Base-by-base conservation (phyloP, 2,888 invertebrate genomes). In the Zaprionus bogoriensis region DNA sequence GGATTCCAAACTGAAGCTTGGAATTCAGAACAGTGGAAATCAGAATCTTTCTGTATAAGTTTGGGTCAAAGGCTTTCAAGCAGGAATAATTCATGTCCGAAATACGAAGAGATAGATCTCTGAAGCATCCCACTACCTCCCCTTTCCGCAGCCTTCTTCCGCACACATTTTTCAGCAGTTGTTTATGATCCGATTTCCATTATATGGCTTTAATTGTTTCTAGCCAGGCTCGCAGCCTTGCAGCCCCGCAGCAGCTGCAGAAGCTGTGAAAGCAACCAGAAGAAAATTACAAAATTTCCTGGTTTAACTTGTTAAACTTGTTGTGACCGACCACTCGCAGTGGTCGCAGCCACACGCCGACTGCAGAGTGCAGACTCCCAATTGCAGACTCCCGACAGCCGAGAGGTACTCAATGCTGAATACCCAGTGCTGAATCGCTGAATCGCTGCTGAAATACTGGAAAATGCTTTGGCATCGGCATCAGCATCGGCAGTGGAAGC, bases 221-320 rank as follows among this genome's bases (percentile, higher is more conserved):
- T 70, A 70, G 46, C 30, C 65, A 17, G 28, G 51, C 70, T 30
- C 50, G 41, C 17, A 17, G 41, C 50, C 44, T 61, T 53, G 57
- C 46, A 6, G 38, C 45, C 17, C 23, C 7, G 28, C 5, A 23
- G 17, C n/a, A 17, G 53, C 12, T 17, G 48, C 17, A 32, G 47
- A 36, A n/a, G 38, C 14, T 42, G 51, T 68, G 67, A 77, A 82
- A 79, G 77, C 78, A 66, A 47, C 48, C 41, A 67, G 52, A 67
- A 66, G 65, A 84, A 85, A 87, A 74, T 77, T 85, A 66, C 77
- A 79, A 85, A 88, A 82, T 87, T 85, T 85, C 88, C 88, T 85
- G 88, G 74, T 85, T 73, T 64, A 74, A 78, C 87, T 78, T 74
- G 88, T 82, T 69, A 74, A 78, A 75, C 77, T 67, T 72, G 73